phyloP scores from a whole-genome alignment of 1,140 invertebrate genomes.

The Camponotus vicinus region DNA sequence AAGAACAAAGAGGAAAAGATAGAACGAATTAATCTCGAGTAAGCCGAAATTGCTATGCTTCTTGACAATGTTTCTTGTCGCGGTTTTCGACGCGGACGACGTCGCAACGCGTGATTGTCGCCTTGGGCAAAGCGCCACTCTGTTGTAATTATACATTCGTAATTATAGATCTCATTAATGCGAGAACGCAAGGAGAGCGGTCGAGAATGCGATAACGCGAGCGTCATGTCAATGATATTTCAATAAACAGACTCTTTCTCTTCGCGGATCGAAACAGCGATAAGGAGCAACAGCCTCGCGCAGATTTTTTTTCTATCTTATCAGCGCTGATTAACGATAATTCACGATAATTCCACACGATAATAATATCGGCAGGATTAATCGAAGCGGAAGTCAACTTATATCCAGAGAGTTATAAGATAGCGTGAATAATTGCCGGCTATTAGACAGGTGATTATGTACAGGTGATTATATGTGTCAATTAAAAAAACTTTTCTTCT shows the following conservation, averaged over 20 bases:
- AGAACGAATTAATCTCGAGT: background rate
- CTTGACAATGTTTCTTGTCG: background rate
- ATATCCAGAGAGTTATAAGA: background rate
- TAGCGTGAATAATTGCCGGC: constrained; percentile 18
- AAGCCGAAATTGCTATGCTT: background rate
- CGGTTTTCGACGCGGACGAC: background rate
- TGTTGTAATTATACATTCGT: constrained; percentile 30
- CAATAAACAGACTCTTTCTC: constrained; percentile 26
- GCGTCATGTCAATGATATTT: constrained; percentile 15
- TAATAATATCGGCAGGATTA: constrained; percentile 5
- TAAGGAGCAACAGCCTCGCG: constrained; percentile 17
- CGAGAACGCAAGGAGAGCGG: background rate
- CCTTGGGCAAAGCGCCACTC: constrained; percentile 15
- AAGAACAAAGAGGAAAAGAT: too few relatives aligned
- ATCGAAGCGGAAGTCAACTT: constrained; percentile 39
- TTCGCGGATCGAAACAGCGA: background rate
- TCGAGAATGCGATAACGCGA: constrained; percentile 9
- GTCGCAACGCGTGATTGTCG: constrained; percentile 3
- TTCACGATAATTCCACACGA: constrained; percentile 1
- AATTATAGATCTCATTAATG: constrained; percentile 45
- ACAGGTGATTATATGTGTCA: background rate
- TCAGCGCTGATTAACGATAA: constrained; percentile 4
- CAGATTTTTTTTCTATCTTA: background rate
- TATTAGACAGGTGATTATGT: constrained; percentile 10
- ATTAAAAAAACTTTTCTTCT: background rate